phyloP scores from a whole-genome alignment of 2,888 invertebrate species.

The Harpalus rubripes region DNA sequence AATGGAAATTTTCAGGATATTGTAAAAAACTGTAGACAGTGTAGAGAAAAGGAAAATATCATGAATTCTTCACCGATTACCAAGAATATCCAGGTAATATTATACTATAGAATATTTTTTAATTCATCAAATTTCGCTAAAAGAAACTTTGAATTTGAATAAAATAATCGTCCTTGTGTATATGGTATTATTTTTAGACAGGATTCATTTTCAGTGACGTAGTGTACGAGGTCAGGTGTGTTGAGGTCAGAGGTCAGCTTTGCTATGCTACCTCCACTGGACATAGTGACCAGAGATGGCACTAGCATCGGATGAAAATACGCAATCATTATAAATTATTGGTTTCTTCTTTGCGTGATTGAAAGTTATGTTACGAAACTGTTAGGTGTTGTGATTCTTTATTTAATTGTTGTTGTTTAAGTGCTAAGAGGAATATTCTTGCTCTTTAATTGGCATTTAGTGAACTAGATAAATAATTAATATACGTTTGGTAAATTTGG shows the following conservation, averaged over 20 bases:
- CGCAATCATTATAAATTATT: slow-evolving; percentile 14
- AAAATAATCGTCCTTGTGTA: slow-evolving; percentile 18
- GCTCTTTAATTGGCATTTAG: slow-evolving; percentile 15
- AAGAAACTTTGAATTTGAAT: neutral
- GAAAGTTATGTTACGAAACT: neutral
- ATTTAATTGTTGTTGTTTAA: slow-evolving; percentile 7
- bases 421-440: neutral
- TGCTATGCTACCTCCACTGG: neutral
- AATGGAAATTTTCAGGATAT: too few relatives aligned
- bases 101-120: neutral
- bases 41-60: too few relatives aligned
- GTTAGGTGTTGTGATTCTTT: slow-evolving; percentile 1
- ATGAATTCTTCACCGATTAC: too few relatives aligned
- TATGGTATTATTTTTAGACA: slow-evolving; percentile 13
- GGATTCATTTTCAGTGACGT: slow-evolving; percentile 10
- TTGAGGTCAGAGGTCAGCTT: slow-evolving; percentile 6
- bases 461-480: slow-evolving; percentile 6
- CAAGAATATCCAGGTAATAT: too few relatives aligned
- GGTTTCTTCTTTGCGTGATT: neutral
- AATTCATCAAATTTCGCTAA: neutral
- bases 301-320: neutral
- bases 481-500: neutral
- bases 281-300: slow-evolving; percentile 21
- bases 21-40: too few relatives aligned
- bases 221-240: neutral